Evolutionary conservation across 2,888 invertebrate genomes (phyloP).

Genomic region (Lithosia quadra): DNA sequence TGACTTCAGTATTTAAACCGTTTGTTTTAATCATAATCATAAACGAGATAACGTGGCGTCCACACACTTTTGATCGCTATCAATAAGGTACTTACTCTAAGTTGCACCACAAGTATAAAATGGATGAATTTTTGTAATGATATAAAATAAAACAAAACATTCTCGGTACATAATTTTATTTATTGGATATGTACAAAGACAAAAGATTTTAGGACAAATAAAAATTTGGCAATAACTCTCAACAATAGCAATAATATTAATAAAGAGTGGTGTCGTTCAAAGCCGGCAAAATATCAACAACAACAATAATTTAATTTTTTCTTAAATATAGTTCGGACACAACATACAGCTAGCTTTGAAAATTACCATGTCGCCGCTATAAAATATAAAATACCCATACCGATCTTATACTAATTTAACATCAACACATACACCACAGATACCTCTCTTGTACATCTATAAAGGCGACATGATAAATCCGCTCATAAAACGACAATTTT

Average conservation of each 20-base stretch:
- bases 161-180: conserved; percentile 84
- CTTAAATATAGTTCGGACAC: conserved; percentile 71
- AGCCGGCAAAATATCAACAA: conserved; percentile 80
- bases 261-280: conserved; percentile 71
- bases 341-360: conserved; percentile 54
- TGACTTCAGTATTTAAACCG: conserved; percentile 48
- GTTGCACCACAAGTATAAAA: no score
- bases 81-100: no score
- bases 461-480: conserved; percentile 55
- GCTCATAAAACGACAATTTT: conserved; percentile 60
- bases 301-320: conserved; percentile 69
- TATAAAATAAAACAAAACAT: conserved; percentile 61
- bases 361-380: conserved; percentile 53
- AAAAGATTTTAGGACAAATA: conserved; percentile 82
- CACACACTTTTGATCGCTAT: no score
- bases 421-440: conserved; percentile 3
- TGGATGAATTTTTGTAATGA: neutral
- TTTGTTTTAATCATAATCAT: neutral
- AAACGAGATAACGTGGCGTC: no score
- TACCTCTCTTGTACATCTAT: conserved; percentile 27
- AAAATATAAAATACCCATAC: conserved; percentile 10
- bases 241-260: conserved; percentile 82
- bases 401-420: neutral
- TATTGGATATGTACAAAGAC: conserved; percentile 85
- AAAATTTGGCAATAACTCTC: conserved; percentile 84